A percentile compares a stretch with the other conserved stretches of the same genome.
Conservation (phyloP, 2,113 vertebrate species). For the Crotalus helleri region DNA sequence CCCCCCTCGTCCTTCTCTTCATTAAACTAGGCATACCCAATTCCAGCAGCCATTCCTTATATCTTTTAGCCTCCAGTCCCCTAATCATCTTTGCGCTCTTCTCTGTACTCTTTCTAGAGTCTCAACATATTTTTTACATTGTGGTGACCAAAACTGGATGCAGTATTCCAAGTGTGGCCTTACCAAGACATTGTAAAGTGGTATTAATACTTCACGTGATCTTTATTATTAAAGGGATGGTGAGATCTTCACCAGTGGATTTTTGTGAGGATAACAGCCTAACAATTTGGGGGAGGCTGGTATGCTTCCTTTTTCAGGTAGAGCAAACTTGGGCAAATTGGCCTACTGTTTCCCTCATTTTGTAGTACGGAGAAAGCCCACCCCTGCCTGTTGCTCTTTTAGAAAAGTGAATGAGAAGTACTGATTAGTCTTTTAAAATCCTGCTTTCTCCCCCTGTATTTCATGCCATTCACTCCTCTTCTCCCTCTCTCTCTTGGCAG, state of each 20-base stretch:
- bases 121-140: too few relatives aligned
- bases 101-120: too few relatives aligned
- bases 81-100: too few relatives aligned
- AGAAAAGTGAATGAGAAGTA: constrained; percentile 1
- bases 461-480: neutral
- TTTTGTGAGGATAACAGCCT: neutral
- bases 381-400: constrained; percentile 40
- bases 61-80: too few relatives aligned
- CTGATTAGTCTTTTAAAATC: constrained; percentile 28
- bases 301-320: neutral
- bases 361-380: constrained; percentile 29
- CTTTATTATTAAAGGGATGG: neutral
- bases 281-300: neutral
- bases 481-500: neutral
- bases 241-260: neutral
- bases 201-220: too few relatives aligned
- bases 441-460: neutral
- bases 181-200: too few relatives aligned
- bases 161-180: too few relatives aligned
- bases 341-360: constrained; percentile 38
- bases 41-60: too few relatives aligned
- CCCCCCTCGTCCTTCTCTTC: too few relatives aligned
- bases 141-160: too few relatives aligned
- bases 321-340: constrained; percentile 18
- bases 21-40: too few relatives aligned